A percentile compares a stretch with the other conserved stretches of the same genome.
Conservation (phyloP, 2,113 vertebrate genomes). For the Megalops atlanticus region DNA sequence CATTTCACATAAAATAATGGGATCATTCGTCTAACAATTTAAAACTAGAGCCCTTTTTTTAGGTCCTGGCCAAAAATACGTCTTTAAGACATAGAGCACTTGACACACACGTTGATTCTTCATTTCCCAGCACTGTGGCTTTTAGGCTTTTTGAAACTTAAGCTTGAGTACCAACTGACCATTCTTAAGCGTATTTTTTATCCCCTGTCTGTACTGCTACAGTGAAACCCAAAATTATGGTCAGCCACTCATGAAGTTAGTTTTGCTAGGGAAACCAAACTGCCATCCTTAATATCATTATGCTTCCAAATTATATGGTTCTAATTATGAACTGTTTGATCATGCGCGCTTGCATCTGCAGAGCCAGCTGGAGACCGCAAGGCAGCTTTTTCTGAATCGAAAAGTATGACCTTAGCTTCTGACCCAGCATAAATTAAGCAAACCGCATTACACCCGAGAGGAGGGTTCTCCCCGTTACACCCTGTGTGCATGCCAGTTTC, state of each 20-base stretch:
- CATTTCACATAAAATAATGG: no score
- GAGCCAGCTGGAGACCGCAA: conserved; percentile 58
- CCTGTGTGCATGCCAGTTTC: conserved; percentile 49
- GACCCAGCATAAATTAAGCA: conserved; percentile 62
- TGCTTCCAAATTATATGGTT: conserved; percentile 71
- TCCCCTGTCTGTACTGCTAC: conserved; percentile 38
- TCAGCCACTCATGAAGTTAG: conserved; percentile 71
- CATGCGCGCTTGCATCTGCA: conserved; percentile 62
- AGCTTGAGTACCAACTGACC: no score
- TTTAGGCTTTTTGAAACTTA: no score
- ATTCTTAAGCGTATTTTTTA: background rate
- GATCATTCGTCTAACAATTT: background rate
- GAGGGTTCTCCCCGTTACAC: conserved; percentile 54
- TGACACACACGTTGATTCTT: background rate
- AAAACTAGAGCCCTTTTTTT: background rate
- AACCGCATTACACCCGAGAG: conserved; percentile 53
- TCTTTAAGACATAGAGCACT: background rate
- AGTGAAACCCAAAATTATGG: conserved; percentile 72
- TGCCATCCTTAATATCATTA: conserved; percentile 75
- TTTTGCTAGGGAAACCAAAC: conserved; percentile 72
- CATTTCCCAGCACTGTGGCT: background rate
- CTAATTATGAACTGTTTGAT: conserved; percentile 74
- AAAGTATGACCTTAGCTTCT: conserved; percentile 59
- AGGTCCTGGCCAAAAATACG: background rate
- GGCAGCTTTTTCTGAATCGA: conserved; percentile 50